phyloP scores from a whole-genome alignment of 2,113 vertebrate species.

The Mungos mungo region DNA sequence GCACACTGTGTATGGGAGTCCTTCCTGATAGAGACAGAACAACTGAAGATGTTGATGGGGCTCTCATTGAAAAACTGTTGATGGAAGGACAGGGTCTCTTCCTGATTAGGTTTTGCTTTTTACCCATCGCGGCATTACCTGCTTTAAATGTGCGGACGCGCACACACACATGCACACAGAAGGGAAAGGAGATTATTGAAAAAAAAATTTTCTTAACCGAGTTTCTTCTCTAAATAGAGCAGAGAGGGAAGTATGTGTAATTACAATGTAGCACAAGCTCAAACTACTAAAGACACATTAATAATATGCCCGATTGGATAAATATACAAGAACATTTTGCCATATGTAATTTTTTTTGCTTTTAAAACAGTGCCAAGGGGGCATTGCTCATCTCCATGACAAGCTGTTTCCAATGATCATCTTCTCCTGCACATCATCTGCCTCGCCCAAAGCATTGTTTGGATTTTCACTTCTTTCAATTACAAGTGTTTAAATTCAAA shows the following conservation, averaged over 20 bases:
- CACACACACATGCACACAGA: neutral
- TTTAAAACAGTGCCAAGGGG: conserved; percentile 56
- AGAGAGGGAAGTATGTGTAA: conserved; percentile 17
- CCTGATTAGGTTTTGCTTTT: neutral
- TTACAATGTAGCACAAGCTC: conserved; percentile 48
- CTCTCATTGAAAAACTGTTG: neutral
- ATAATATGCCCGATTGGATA: conserved; percentile 52
- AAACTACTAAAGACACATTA: conserved; percentile 58
- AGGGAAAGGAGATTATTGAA: neutral
- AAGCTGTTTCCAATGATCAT: conserved; percentile 62
- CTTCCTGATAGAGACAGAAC: neutral
- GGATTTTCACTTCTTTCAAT: conserved; percentile 59
- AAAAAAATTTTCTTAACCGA: neutral
- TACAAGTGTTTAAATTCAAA: conserved; percentile 70
- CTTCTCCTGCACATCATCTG: conserved; percentile 30
- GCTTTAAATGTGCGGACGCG: neutral
- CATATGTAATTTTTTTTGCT: conserved; percentile 55
- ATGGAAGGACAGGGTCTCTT: neutral
- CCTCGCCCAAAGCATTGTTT: conserved; percentile 57
- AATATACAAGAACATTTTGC: conserved; percentile 45
- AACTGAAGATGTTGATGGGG: neutral
- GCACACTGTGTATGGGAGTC: neutral
- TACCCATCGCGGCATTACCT: neutral
- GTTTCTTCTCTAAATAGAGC: conserved; percentile 25
- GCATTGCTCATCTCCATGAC: conserved; percentile 53